phyloP scores from a whole-genome alignment of 2,113 vertebrate species.

The Carassius auratus region DNA sequence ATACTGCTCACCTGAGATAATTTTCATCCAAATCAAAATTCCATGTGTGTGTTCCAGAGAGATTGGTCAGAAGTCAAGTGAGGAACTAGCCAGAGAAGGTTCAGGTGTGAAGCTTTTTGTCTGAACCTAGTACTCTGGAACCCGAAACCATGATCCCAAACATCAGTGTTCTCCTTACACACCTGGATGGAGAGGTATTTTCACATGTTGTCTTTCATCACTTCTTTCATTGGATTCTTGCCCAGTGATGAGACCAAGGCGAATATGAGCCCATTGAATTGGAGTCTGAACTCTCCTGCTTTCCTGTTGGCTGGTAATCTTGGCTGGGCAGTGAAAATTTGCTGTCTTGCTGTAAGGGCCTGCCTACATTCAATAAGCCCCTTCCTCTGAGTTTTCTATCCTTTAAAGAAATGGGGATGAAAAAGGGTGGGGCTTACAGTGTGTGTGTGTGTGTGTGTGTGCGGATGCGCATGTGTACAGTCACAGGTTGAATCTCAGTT shows the following conservation, averaged over 20 bases:
- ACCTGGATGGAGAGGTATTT: constrained; percentile 90
- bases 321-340: constrained; percentile 50
- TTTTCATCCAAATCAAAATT: not conserved
- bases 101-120: constrained; percentile 86
- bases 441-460: not conserved
- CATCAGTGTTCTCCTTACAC: constrained; percentile 87
- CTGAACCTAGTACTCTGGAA: constrained; percentile 81
- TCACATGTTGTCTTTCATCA: not conserved
- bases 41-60: constrained; percentile 75
- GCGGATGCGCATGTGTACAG: not conserved
- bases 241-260: constrained; percentile 62
- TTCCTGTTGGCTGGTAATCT: constrained; percentile 56
- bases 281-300: constrained; percentile 32
- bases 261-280: constrained; percentile 55
- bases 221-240: not conserved
- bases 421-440: constrained; percentile 36
- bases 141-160: constrained; percentile 85
- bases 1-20: not conserved
- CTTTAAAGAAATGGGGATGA: not conserved
- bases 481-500: constrained; percentile 14
- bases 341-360: constrained; percentile 56
- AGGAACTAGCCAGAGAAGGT: constrained; percentile 83
- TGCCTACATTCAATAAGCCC: constrained; percentile 41
- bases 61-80: constrained; percentile 89
- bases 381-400: not conserved